Conservation (phyloP, 2,113 vertebrate genomes). For the Speoplatyrhinus poulsoni region DNA sequence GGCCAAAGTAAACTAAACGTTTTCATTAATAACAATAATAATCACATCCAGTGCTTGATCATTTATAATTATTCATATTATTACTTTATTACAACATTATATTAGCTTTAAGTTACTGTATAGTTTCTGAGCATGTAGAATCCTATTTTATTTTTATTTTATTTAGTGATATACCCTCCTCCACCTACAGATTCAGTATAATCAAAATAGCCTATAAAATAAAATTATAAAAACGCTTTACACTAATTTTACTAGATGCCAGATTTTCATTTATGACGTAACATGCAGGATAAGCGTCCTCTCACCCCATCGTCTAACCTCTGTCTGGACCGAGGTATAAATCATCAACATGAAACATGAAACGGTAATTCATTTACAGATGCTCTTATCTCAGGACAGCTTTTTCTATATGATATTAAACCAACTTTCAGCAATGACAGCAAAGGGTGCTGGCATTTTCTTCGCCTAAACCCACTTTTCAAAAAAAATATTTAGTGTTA, state of each 20-base stretch:
- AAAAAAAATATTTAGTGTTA: background rate
- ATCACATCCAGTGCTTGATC: conserved; percentile 18
- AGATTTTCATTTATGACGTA: conserved; percentile 7
- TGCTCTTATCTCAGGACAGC: conserved; percentile 40
- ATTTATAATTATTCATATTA: too few relatives aligned
- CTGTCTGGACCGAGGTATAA: conserved; percentile 48
- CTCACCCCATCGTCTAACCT: conserved; percentile 64
- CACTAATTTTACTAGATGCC: conserved; percentile 14
- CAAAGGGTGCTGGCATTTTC: background rate
- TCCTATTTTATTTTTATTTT: too few relatives aligned
- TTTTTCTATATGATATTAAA: too few relatives aligned
- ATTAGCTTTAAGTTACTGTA: too few relatives aligned
- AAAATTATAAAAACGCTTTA: background rate
- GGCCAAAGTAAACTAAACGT: conserved; percentile 9
- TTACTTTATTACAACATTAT: too few relatives aligned
- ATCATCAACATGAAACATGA: conserved; percentile 55
- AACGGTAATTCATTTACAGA: conserved; percentile 47
- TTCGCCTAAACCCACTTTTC: too few relatives aligned
- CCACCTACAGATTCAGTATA: background rate
- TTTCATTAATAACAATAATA: conserved; percentile 16
- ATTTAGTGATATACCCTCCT: too few relatives aligned
- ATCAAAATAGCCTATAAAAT: background rate
- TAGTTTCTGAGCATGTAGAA: too few relatives aligned
- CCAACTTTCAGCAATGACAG: background rate
- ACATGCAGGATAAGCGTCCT: conserved; percentile 41